phyloP scores from a whole-genome alignment of 2,113 vertebrate species.

The Gadus macrocephalus region DNA sequence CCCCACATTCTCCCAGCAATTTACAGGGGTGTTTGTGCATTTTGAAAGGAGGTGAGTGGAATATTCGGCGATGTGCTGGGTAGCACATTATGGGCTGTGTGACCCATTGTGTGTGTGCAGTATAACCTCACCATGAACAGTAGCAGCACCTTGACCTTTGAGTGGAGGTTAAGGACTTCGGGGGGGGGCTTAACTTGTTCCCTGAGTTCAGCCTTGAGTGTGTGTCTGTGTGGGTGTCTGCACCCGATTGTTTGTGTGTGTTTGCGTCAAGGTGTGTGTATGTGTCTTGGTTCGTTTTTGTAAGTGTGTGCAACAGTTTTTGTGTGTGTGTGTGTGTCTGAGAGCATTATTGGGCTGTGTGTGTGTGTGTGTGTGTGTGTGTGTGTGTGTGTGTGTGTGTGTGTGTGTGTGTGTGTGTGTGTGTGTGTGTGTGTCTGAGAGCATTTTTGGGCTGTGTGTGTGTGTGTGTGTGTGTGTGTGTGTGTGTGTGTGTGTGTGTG shows the following conservation, averaged over 20 bases:
- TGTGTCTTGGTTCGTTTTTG: too few relatives aligned
- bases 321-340: too few relatives aligned
- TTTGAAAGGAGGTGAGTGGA: too few relatives aligned
- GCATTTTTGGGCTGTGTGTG: background rate
- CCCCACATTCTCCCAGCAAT: too few relatives aligned
- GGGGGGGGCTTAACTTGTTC: conserved; percentile 44
- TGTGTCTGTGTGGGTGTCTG: conserved; percentile 24
- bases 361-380: background rate
- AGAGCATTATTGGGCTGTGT: background rate
- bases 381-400: conserved; percentile 16
- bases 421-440: conserved; percentile 9
- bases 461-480: too few relatives aligned
- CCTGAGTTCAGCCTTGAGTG: conserved; percentile 47
- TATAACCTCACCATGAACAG: conserved; percentile 10
- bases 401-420: conserved; percentile 7
- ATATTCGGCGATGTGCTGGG: too few relatives aligned
- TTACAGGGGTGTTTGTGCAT: too few relatives aligned
- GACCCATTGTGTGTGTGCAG: conserved; percentile 38
- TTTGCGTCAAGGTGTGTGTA: background rate
- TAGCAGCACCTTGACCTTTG: conserved; percentile 60
- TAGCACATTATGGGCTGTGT: background rate
- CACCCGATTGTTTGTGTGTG: background rate
- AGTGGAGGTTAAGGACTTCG: conserved; percentile 56
- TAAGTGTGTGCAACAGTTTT: too few relatives aligned
- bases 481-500: background rate